Base-by-base conservation (phyloP, 2,888 invertebrate genomes). In the Euzetes globulus region DNA sequence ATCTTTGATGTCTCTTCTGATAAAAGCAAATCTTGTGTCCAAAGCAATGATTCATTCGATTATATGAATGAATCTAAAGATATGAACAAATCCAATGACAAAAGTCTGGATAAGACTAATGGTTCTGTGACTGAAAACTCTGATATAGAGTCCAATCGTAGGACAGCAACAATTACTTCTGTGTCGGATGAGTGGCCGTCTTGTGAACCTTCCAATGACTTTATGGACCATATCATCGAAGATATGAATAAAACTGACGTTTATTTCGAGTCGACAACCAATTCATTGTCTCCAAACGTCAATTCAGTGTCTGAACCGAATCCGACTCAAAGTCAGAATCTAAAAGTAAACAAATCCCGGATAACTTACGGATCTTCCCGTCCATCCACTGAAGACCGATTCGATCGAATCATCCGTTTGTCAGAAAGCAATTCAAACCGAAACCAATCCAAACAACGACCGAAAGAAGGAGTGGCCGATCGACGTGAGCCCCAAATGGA, bases 311-410 rank as follows among this genome's bases (percentile, higher is more conserved):
- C 13, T 5, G 5, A 65, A 37, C 13, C 17, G 25, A 58, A 6
- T 58, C 58, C 58, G 22, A 65, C 27, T 29, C 65, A 65, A n/a
- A 65, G 65, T 65, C 65, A 65, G 37, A 65, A 65, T 19, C 29
- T 65, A 37, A 37, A 9, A 19, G 33, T 65, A 1, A 65, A 33
- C 15, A 65, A 37, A 37, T 37, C 65, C 11, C 33, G 29, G 37
- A 65, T 65, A 37, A 65, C 65, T n/a, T 65, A 65, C 65, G n/a
- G 65, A n/a, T 19, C 37, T 37, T 25, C 58, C 3, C 65, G 37
- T 13, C 29, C 7, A 9, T 19, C 33, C 7, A 6, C n/a, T 9
- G 29, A 65, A n/a, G 65, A 65, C 29, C 15, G 6, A 9, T 65
- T 65, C n/a, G 65, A 65, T 11, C 37, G 29, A 65, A 65, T 65